These are phyloP conservation scores for Falco berigora DNA, from an alignment of 2,797 vertebrate species.

Conservation along the genomic window DNA sequence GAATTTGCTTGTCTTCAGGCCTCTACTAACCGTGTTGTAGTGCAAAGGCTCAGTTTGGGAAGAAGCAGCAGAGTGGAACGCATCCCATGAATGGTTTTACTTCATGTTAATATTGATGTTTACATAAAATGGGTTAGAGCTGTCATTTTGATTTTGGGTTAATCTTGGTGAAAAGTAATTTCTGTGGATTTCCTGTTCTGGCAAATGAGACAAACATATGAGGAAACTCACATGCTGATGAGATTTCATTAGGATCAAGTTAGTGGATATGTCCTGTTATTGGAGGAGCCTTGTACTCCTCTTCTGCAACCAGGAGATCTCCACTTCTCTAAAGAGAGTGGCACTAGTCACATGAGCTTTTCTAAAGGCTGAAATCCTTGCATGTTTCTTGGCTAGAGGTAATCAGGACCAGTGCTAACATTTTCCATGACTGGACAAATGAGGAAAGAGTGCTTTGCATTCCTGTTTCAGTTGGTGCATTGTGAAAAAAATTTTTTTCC, in stretches of 20 bases:
- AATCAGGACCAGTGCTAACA: neutral
- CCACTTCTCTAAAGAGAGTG: neutral
- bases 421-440: neutral
- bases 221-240: neutral
- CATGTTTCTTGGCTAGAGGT: neutral
- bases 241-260: neutral
- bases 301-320: neutral
- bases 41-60: neutral
- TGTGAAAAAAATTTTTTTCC: neutral
- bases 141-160: slow-evolving; percentile 1
- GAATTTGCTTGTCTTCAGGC: neutral
- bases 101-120: neutral
- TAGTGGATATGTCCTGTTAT: neutral
- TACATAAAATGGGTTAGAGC: neutral
- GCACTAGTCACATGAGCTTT: neutral
- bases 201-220: neutral
- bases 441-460: neutral
- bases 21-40: neutral
- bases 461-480: neutral
- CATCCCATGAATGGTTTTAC: neutral
- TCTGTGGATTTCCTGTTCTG: neutral
- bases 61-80: neutral
- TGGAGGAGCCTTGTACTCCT: neutral
- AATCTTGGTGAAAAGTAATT: slow-evolving; percentile 4
- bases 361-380: neutral